Conservation (phyloP, 2,113 vertebrate genomes). For the Megatriorchis doriae region DNA sequence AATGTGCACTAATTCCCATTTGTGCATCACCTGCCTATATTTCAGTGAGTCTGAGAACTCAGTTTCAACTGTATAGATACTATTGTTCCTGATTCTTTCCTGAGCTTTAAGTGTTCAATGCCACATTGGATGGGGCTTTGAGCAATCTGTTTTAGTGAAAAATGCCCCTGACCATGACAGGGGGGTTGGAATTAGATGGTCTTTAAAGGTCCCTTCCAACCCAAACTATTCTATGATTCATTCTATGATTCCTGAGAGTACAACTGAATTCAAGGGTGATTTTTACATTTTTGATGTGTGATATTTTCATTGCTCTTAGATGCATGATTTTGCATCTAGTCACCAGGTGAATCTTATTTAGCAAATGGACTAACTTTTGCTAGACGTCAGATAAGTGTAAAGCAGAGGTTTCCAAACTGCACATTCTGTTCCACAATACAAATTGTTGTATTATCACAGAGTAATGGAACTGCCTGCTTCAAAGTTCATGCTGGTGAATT, state of each 20-base stretch:
- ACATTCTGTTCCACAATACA: neutral
- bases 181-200: neutral
- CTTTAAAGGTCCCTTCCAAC: neutral
- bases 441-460: neutral
- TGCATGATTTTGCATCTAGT: neutral
- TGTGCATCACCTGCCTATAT: neutral
- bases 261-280: neutral
- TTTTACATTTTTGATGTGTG: neutral
- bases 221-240: neutral
- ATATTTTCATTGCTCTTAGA: neutral
- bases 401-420: neutral
- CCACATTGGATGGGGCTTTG: neutral
- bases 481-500: neutral
- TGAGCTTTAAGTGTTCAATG: neutral
- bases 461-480: neutral
- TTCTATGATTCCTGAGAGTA: neutral
- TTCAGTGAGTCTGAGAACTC: neutral
- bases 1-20: neutral
- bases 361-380: neutral
- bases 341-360: neutral
- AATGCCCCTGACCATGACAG: neutral
- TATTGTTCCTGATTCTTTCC: neutral
- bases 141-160: neutral
- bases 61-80: neutral
- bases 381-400: neutral